Base-by-base conservation (phyloP, 2,888 invertebrate genomes). In the Parnassius apollo region DNA sequence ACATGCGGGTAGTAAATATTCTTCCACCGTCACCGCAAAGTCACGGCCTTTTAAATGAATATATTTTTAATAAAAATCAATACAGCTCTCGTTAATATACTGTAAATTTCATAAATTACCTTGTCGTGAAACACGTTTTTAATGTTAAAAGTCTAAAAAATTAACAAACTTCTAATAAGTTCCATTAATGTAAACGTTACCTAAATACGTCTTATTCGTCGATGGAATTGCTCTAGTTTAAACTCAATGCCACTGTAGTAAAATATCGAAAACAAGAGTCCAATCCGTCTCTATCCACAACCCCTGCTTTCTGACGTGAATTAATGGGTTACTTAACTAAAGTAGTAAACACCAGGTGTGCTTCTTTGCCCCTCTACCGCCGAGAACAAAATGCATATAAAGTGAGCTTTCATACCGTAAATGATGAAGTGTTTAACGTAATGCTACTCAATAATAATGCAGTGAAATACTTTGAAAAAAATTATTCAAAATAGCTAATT, bases 291-390 rank as follows among this genome's bases (percentile, higher is more conserved):
- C 77, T 81, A 84, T 86, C 86, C 73, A 68, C 76, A 75, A 71
- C 83, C 81, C 84, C 80, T 81, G 81, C 73, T 72, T 75, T 74
- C 75, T 72, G 80, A 81, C 81, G 78, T 75, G 78, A 80, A 86
- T 86, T 84, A 88, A 88, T 88, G 80, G 75, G 71, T 73, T 73
- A 76, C 79, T 81, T 86, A 88, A 86, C 88, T 88, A 88, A 84
- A 88, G 80, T 85, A 84, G 85, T 85, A 81, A 82, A 78, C 80
- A 78, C 75, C 85, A 86, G 86, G 85, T 86, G 85, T 75, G 75
- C 76, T 77, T 75, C 74, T 77, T 74, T 66, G 69, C 68, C 68
- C 69, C 66, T 67, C 66, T 48, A 53, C 35, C 10, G 65, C 65
- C 62, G 67, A 62, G 65, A 66, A 70, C 70, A 66, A 67, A 68